These are phyloP conservation scores for Sinonovacula constricta DNA, from an alignment of 1,140 invertebrate species.

Conservation along the genomic window DNA sequence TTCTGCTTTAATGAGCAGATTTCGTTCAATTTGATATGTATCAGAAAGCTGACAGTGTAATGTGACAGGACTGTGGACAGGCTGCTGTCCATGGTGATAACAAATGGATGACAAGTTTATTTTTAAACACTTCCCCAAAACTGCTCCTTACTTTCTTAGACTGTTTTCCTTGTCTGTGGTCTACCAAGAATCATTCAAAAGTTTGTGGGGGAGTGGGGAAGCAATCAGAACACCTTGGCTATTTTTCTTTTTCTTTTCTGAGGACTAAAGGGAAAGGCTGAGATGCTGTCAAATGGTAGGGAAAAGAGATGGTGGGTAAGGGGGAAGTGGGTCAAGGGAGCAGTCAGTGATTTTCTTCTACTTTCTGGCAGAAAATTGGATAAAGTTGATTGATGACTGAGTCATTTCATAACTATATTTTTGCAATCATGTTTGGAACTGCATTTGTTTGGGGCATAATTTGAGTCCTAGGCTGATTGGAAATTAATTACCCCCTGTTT, in stretches of 20 bases:
- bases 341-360: no score
- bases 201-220: no score
- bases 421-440: slow-evolving; percentile 48
- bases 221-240: no score
- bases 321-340: no score
- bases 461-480: slow-evolving; percentile 31
- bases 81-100: slow-evolving; percentile 31
- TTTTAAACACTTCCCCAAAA: slow-evolving; percentile 43
- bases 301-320: no score
- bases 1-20: slow-evolving; percentile 52
- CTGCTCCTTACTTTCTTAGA: no score
- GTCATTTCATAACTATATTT: slow-evolving; percentile 54
- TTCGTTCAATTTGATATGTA: slow-evolving; percentile 52
- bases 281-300: no score
- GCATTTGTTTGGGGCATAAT: slow-evolving; percentile 40
- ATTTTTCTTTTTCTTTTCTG: no score
- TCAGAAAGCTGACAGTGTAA: slow-evolving; percentile 27
- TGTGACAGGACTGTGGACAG: slow-evolving; percentile 37
- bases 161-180: no score
- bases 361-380: no score
- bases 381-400: slow-evolving; percentile 38
- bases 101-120: slow-evolving; percentile 46
- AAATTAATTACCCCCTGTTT: slow-evolving; percentile 52
- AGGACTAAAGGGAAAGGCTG: no score
- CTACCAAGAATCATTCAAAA: no score